Percentiles rank a stretch among this genome's conserved stretches.
These are phyloP conservation scores for Drosophila multiciliata DNA, from an alignment of 2,888 invertebrate genomes.

Conservation along the genomic window DNA sequence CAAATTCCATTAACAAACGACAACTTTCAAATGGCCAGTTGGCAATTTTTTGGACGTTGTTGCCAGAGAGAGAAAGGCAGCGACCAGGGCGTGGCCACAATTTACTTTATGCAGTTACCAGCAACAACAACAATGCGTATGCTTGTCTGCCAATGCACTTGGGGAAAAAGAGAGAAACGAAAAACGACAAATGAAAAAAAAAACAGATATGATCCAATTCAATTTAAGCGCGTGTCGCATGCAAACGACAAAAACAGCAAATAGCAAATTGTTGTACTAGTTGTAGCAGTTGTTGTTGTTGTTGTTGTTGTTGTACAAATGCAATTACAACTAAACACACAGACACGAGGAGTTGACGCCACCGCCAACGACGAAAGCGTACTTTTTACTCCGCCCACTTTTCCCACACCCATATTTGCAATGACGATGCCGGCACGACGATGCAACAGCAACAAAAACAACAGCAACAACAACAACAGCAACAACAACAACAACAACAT, in stretches of 20 bases:
- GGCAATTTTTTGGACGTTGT: conserved; percentile 14
- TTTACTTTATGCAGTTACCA: conserved; percentile 31
- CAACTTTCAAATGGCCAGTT: conserved; percentile 57
- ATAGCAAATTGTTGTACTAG: conserved; percentile 41
- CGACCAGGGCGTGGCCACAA: conserved; percentile 52
- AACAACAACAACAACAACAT: conserved; percentile 12
- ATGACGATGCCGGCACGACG: conserved; percentile 59
- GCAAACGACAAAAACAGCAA: conserved; percentile 54
- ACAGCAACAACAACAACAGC: conserved; percentile 6
- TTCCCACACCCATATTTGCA: conserved; percentile 76
- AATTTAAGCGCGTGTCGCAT: conserved; percentile 71
- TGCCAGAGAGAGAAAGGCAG: conserved; percentile 44
- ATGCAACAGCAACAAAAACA: conserved; percentile 16
- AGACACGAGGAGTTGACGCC: conserved; percentile 56
- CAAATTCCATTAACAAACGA: conserved; percentile 21
- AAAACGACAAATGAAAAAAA: conserved; percentile 10
- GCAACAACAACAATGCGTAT: conserved; percentile 29
- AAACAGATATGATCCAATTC: conserved; percentile 71
- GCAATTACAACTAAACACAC: conserved; percentile 73
- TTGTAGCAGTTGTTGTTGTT: conserved; percentile 22
- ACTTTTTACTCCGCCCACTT: conserved; percentile 77
- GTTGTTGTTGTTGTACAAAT: conserved; percentile 59
- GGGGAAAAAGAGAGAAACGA: conserved; percentile 7
- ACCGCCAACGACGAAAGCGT: conserved; percentile 59
- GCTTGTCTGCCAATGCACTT: conserved; percentile 29